phyloP scores from a whole-genome alignment of 2,888 invertebrate genomes.

The Neoscelio sp. region DNA sequence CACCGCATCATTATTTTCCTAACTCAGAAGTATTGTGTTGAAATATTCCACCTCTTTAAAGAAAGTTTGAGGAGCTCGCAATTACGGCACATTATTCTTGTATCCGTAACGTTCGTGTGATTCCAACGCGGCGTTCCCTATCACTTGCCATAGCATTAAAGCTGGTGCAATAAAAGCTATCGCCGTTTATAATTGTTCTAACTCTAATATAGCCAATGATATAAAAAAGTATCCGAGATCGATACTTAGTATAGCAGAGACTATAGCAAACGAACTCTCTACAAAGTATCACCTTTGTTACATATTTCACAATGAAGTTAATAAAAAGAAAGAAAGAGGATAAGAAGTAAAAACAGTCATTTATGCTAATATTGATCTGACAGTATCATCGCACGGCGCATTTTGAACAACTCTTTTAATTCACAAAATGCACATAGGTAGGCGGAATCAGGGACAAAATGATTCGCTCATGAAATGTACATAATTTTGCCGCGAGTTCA shows the following conservation, averaged over 20 bases:
- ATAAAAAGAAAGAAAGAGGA: slow-evolving; percentile 19
- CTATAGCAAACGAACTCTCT: slow-evolving; percentile 47
- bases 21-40: slow-evolving; percentile 31
- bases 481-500: slow-evolving; percentile 3
- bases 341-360: slow-evolving; percentile 14
- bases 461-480: background rate
- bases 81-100: slow-evolving; percentile 37
- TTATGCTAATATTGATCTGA: slow-evolving; percentile 44
- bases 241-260: slow-evolving; percentile 39
- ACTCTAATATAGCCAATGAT: slow-evolving; percentile 41
- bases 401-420: slow-evolving; percentile 34
- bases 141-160: slow-evolving; percentile 47
- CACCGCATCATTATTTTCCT: slow-evolving; percentile 43
- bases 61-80: slow-evolving; percentile 42
- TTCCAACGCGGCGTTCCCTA: slow-evolving; percentile 41
- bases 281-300: slow-evolving; percentile 44
- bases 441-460: too few relatives aligned
- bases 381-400: slow-evolving; percentile 7
- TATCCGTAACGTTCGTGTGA: slow-evolving; percentile 26
- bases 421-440: background rate
- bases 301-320: slow-evolving; percentile 47
- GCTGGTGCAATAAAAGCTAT: slow-evolving; percentile 39
- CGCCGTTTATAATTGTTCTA: slow-evolving; percentile 52
- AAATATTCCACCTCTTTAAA: slow-evolving; percentile 48
- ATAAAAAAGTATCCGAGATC: slow-evolving; percentile 44